Evolutionary conservation across 2,113 vertebrate species (phyloP), one percentile per base, ranked within the genome.

Genomic region (Channa maculata): DNA sequence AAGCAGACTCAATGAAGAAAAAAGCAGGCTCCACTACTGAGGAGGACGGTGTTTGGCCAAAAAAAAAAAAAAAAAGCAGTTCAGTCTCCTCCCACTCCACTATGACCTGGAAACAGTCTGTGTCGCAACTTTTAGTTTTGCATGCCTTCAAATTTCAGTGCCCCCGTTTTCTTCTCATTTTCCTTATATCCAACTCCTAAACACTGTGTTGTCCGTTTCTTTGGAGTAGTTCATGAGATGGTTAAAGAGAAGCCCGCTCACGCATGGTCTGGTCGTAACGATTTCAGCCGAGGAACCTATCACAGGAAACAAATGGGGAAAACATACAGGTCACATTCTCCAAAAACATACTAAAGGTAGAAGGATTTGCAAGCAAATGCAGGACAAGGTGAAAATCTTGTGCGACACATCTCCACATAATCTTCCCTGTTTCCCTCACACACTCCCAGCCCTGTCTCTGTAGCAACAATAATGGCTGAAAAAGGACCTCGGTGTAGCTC

Each of bases 61-160:
- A 58, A 8, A 46, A 82, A 80, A 82, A 84, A 83, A 46, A 82
- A 80, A 82, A 84, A 83, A 69, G 11, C 53, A 3, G 49, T 3
- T 36, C 24, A 79, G 83, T 82, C 90, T 85, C 91, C 92, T 87
- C 91, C 91, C 86, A 67, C 86, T 91, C 65, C 88, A 90, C 88
- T 89, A 61, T 92, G 92, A 92, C 90, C 91, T 92, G 91, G 88
- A 92, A 92, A 86, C 82, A 86, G 77, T 89, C 80, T 71, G 41
- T 52, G 72, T 34, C 57, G 72, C 67, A 88, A 90, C 84, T 88
- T 86, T 85, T 75, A 75, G 50, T 79, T 81, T 57, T 59, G 62
- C 68, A 39, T 69, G 62, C 62, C 51, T 71, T 61, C 60, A 41
- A 65, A 65, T 72, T 63, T 76, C 15, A 50, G 14, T 13, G 2